Percentiles rank a stretch among this genome's conserved stretches.
Conservation (phyloP, 35 echinoderm and acorn worm genomes). For the Anneissia japonica region DNA sequence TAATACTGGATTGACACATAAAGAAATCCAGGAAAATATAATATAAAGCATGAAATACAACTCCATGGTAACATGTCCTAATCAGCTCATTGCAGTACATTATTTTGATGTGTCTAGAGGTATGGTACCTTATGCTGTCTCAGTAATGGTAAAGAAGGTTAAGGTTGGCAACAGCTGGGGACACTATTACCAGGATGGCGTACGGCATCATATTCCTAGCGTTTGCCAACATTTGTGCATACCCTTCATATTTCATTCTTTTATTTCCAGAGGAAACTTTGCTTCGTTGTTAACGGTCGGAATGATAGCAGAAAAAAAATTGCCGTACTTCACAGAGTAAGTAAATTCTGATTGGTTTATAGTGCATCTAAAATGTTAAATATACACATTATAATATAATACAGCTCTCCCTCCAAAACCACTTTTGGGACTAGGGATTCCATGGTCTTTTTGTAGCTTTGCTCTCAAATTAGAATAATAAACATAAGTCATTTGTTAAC, state of each 20-base stretch:
- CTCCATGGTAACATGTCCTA: too few relatives aligned
- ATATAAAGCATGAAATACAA: too few relatives aligned
- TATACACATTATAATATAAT: not conserved
- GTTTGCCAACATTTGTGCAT: too few relatives aligned
- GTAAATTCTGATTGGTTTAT: not conserved
- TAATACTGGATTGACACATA: too few relatives aligned
- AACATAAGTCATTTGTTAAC: not conserved
- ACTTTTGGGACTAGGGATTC: not conserved
- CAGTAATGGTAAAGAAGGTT: too few relatives aligned
- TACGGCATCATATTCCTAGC: too few relatives aligned
- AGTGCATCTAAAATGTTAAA: not conserved
- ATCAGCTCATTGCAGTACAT: too few relatives aligned
- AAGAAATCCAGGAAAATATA: too few relatives aligned
- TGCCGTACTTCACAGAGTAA: constrained; percentile 62
- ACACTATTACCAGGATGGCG: too few relatives aligned
- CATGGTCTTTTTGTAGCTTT: not conserved
- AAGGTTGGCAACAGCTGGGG: too few relatives aligned
- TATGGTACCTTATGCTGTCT: too few relatives aligned
- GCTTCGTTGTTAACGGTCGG: constrained; percentile 57
- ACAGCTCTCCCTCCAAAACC: not conserved
- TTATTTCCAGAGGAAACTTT: constrained; percentile 44
- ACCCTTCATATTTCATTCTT: not conserved
- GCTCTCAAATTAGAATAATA: not conserved
- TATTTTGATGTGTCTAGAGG: too few relatives aligned
- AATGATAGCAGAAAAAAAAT: constrained; percentile 51